phyloP scores from a whole-genome alignment of 2,113 vertebrate species.

The Hipposideros armiger region DNA sequence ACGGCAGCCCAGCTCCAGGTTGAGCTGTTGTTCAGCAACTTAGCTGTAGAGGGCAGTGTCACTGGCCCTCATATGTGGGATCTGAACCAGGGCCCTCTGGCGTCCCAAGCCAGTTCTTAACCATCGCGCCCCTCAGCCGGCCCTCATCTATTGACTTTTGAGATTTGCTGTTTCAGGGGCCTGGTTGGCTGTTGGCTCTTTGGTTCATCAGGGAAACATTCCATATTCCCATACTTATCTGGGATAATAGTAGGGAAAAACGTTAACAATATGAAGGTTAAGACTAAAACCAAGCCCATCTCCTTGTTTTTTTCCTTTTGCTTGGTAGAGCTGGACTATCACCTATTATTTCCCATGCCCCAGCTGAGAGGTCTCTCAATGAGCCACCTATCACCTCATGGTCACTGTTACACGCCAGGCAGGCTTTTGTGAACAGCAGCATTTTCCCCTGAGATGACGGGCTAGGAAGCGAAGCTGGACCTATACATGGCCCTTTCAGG shows the following conservation, averaged over 20 bases:
- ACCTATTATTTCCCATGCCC: too few species aligned
- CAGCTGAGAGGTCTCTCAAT: too few species aligned
- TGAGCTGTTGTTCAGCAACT: too few species aligned
- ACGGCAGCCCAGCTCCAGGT: too few species aligned
- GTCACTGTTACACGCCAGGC: neutral
- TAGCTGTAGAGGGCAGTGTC: too few species aligned
- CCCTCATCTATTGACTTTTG: neutral
- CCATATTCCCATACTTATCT: neutral
- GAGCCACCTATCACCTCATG: neutral
- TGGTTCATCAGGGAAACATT: neutral
- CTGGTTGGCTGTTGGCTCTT: neutral
- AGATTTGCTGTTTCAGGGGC: neutral
- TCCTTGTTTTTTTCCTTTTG: neutral
- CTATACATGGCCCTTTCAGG: rapidly evolving
- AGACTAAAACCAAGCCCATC: neutral
- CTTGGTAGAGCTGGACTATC: neutral
- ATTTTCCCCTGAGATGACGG: neutral
- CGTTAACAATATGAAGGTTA: neutral
- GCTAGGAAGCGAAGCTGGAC: neutral
- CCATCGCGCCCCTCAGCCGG: too few species aligned
- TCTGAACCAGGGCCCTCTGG: too few species aligned
- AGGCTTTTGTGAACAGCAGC: neutral
- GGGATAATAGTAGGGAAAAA: neutral
- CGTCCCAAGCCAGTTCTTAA: too few species aligned
- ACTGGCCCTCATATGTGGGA: too few species aligned